These are phyloP conservation scores for Rhinichthys klamathensis DNA, from an alignment of 2,113 vertebrate genomes.

Conservation along the genomic window DNA sequence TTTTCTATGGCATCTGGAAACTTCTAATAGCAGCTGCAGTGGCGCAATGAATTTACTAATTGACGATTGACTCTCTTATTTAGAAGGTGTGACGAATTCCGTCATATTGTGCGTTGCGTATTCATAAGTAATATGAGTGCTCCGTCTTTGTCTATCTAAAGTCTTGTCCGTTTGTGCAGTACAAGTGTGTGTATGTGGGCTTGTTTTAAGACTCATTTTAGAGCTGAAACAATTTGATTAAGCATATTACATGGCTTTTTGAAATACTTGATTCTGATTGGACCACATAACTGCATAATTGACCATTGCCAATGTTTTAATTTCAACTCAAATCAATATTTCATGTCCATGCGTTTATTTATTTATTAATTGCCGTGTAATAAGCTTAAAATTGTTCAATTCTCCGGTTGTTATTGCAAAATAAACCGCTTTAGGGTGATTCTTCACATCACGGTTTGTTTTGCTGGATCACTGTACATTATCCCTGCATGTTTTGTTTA, in stretches of 20 bases:
- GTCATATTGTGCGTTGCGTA: no score
- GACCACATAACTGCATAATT: neutral
- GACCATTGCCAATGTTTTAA: conserved; percentile 5
- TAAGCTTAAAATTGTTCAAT: neutral
- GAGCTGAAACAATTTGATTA: neutral
- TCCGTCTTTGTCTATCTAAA: no score
- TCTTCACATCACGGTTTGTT: neutral
- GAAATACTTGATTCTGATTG: neutral
- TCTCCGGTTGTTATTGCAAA: neutral
- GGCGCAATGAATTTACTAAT: no score
- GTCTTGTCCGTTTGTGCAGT: no score
- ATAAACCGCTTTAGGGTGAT: neutral
- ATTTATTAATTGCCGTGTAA: neutral
- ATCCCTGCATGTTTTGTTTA: neutral
- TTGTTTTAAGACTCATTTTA: neutral
- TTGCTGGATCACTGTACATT: neutral
- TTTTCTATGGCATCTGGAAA: no score
- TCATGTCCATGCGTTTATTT: neutral
- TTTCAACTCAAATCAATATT: conserved; percentile 2
- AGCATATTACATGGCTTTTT: neutral
- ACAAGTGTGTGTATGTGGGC: no score
- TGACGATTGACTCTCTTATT: no score
- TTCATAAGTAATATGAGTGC: no score
- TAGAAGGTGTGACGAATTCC: no score
- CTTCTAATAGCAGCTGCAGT: no score